A percentile compares a stretch with the other conserved stretches of the same genome.
phyloP scores from a whole-genome alignment of 2,113 vertebrate genomes.

The Oryzias curvinotus region DNA sequence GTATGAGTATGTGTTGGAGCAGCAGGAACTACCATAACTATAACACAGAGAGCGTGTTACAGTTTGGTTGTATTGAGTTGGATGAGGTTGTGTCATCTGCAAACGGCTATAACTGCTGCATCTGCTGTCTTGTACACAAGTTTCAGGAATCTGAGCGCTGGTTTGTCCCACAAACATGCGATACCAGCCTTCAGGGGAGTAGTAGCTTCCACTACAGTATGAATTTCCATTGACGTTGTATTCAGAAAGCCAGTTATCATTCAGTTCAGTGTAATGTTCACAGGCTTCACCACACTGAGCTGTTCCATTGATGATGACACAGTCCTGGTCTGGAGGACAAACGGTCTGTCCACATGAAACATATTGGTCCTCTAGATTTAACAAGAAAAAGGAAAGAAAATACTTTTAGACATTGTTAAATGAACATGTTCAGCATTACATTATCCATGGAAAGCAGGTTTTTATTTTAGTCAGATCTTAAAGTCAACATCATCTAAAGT shows the following conservation, averaged over 20 bases:
- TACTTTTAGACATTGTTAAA: no score
- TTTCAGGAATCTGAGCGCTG: slow-evolving; percentile 52
- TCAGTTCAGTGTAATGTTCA: slow-evolving; percentile 28
- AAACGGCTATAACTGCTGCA: slow-evolving; percentile 53
- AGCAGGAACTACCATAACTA: not conserved
- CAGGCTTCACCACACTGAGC: slow-evolving; percentile 52
- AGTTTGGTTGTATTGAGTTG: slow-evolving; percentile 34
- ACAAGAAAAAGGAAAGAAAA: not conserved
- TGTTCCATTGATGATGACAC: slow-evolving; percentile 8
- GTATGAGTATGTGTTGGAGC: rapidly evolving
- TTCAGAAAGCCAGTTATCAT: slow-evolving; percentile 55
- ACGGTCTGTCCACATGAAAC: not conserved
- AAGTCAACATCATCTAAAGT: no score
- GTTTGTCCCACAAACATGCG: slow-evolving; percentile 28
- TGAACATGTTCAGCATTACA: no score
- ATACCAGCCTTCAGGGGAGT: slow-evolving; percentile 59
- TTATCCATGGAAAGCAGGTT: no score
- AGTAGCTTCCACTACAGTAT: not conserved
- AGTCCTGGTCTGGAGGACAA: slow-evolving; percentile 53
- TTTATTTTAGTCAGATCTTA: no score
- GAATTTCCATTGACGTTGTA: not conserved
- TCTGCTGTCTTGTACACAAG: slow-evolving; percentile 10
- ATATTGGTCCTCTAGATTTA: not conserved
- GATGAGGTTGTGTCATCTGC: slow-evolving; percentile 42
- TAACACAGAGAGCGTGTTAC: slow-evolving; percentile 27